phyloP scores from a whole-genome alignment of 1,140 invertebrate species.

The Plectrocnemia conspersa region DNA sequence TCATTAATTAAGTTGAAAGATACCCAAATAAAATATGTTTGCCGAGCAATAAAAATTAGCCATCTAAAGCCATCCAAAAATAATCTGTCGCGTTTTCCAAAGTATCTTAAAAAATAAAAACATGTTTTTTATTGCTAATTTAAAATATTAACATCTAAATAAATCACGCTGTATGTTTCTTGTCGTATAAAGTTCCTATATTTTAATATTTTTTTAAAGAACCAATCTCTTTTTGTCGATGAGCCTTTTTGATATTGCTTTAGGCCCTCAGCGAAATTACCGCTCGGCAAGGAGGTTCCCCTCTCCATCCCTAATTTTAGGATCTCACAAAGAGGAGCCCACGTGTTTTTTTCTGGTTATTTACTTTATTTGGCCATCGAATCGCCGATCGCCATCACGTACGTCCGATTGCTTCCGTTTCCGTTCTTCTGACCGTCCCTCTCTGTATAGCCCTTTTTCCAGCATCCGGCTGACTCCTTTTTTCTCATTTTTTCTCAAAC shows the following conservation, averaged over 20 bases:
- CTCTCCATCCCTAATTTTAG: neutral
- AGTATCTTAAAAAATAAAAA: no score
- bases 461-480: conserved; percentile 12
- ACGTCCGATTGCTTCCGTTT: conserved; percentile 35
- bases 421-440: conserved; percentile 20
- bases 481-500: conserved; percentile 7
- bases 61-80: no score
- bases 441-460: conserved; percentile 13
- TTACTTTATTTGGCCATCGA: conserved; percentile 29
- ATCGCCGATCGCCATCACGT: conserved; percentile 30
- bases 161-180: no score
- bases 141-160: no score
- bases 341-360: conserved; percentile 21
- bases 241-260: neutral
- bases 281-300: neutral
- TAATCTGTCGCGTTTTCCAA: no score
- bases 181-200: neutral
- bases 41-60: no score
- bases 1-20: no score
- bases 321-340: neutral
- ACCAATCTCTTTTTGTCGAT: neutral
- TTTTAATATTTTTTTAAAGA: neutral
- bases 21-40: no score
- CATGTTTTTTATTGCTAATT: no score
- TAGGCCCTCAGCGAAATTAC: neutral